Conservation (phyloP, 2,797 vertebrate species). For the Phrynocephalus vlangalii region DNA sequence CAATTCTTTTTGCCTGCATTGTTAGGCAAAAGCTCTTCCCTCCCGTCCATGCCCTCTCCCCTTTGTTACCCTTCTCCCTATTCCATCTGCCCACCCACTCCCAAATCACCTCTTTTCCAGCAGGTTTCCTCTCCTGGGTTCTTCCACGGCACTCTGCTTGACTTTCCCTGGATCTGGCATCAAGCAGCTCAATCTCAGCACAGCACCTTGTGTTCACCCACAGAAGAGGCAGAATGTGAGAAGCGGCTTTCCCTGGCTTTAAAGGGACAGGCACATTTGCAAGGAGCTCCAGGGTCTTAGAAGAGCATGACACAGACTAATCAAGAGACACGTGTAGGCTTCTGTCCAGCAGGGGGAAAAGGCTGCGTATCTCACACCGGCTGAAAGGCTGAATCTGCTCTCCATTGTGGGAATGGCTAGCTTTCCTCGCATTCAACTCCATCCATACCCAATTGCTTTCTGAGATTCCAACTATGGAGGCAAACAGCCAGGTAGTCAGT, state of each 20-base stretch:
- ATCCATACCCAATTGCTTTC: background rate
- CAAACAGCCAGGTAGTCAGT: background rate
- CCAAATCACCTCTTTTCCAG: conserved; percentile 47
- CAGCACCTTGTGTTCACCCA: conserved; percentile 40
- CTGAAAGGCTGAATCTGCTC: background rate
- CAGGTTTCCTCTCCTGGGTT: conserved; percentile 18
- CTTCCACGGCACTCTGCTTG: conserved; percentile 29
- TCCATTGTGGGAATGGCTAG: background rate
- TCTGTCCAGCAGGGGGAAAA: background rate
- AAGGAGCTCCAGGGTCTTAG: conserved; percentile 9
- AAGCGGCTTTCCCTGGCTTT: conserved; percentile 41
- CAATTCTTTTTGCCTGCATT: conserved; percentile 7
- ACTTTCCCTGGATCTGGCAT: conserved; percentile 39
- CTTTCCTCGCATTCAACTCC: background rate
- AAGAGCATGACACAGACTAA: background rate
- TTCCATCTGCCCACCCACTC: background rate
- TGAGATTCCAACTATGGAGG: background rate
- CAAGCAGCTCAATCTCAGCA: conserved; percentile 44
- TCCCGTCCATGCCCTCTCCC: background rate
- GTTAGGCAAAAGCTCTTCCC: conserved; percentile 4
- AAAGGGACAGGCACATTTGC: conserved; percentile 44
- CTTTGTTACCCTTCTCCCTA: background rate
- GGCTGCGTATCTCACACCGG: background rate
- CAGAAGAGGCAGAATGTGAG: conserved; percentile 34
- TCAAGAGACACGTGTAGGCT: background rate